Evolutionary conservation across 2,888 invertebrate species (phyloP).

Genomic region (Tetragonisca angustula): DNA sequence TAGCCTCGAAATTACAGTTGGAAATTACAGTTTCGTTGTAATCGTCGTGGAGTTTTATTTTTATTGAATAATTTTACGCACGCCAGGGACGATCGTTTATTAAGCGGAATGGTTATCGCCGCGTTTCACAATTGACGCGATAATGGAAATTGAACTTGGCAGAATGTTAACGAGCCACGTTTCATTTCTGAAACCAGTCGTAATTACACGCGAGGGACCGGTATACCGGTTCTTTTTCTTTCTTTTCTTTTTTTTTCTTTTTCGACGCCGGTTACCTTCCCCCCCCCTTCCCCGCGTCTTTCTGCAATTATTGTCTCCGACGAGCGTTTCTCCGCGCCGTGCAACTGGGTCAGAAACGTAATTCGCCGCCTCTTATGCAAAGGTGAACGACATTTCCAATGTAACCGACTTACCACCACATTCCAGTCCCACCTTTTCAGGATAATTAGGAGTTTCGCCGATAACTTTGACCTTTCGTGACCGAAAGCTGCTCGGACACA

Average conservation of each 20-base stretch:
- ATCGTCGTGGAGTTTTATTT: too few species aligned
- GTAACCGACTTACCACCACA: not conserved
- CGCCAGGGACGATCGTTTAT: too few species aligned
- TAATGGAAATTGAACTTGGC: not conserved
- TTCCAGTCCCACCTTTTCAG: not conserved
- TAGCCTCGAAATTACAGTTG: too few species aligned
- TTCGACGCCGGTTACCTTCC: slow-evolving; percentile 14
- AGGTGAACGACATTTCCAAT: slow-evolving; percentile 10
- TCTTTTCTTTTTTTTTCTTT: too few species aligned
- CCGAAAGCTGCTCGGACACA: too few species aligned
- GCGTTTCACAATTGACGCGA: not conserved
- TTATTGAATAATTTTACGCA: too few species aligned
- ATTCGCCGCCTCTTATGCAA: slow-evolving; percentile 1
- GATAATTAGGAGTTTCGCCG: not conserved
- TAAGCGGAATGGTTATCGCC: too few species aligned
- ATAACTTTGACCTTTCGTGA: too few species aligned
- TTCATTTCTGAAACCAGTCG: not conserved
- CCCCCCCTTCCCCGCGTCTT: slow-evolving; percentile 1
- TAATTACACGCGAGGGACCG: slow-evolving; percentile 20
- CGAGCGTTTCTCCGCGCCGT: not conserved
- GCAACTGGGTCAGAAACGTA: slow-evolving; percentile 33
- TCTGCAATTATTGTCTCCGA: slow-evolving; percentile 29
- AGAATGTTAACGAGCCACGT: not conserved
- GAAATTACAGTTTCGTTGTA: too few species aligned
- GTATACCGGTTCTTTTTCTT: slow-evolving; percentile 3